phyloP scores from a whole-genome alignment of 2,113 vertebrate species.

The Climacteris rufus region DNA sequence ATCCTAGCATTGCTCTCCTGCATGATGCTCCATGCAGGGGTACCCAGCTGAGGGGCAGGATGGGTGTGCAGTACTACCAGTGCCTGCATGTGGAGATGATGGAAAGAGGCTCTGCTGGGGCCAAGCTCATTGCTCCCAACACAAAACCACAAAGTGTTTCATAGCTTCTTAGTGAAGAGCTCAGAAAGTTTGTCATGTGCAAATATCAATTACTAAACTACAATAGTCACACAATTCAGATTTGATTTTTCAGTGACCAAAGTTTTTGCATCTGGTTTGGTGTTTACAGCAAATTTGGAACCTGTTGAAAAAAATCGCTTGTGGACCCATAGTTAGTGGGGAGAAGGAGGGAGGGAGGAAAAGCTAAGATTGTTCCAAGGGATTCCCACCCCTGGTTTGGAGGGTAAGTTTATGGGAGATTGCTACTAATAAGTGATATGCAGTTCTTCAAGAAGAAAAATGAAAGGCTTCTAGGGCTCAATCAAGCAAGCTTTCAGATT shows the following conservation, averaged over 20 bases:
- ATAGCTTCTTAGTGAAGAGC: not conserved
- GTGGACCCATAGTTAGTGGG: not conserved
- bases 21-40: fast-evolving
- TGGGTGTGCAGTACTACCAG: fast-evolving
- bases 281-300: not conserved
- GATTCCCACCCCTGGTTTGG: not conserved
- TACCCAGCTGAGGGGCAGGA: not conserved
- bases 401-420: not conserved
- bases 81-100: not conserved
- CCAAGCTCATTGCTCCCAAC: not conserved
- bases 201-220: not conserved
- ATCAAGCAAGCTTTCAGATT: not conserved
- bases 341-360: not conserved
- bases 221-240: not conserved
- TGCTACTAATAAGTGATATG: not conserved
- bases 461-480: not conserved
- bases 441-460: not conserved
- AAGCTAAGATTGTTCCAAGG: not conserved
- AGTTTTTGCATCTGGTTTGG: not conserved
- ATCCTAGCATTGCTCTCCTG: not conserved
- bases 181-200: not conserved
- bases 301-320: not conserved
- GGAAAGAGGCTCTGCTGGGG: not conserved
- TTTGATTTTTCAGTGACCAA: not conserved
- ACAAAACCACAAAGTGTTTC: not conserved